These are phyloP conservation scores for Chelmon rostratus DNA, from an alignment of 2,797 vertebrate genomes.

Conservation along the genomic window DNA sequence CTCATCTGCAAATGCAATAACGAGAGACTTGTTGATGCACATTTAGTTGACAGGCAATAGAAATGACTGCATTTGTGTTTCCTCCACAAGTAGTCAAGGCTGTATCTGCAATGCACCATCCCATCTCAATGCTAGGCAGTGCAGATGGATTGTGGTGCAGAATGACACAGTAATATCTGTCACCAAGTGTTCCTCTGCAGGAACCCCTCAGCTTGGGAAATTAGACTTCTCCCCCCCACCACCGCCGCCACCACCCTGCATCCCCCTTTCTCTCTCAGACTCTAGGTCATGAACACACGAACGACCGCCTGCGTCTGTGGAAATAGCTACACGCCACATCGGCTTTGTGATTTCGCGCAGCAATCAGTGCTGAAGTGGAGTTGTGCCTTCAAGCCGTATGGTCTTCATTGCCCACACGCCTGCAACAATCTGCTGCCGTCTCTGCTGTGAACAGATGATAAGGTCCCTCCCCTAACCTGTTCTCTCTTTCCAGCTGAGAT, in stretches of 20 bases:
- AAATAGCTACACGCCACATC: slow-evolving; percentile 56
- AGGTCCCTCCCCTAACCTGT: slow-evolving; percentile 73
- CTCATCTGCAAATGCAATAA: neutral
- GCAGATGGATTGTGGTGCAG: slow-evolving; percentile 82
- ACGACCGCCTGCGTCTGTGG: slow-evolving; percentile 50
- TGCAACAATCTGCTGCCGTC: slow-evolving; percentile 58
- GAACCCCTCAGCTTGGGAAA: slow-evolving; percentile 67
- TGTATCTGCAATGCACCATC: slow-evolving; percentile 84
- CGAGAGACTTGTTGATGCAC: slow-evolving; percentile 72
- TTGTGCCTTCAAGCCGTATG: slow-evolving; percentile 47
- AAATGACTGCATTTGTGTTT: slow-evolving; percentile 61
- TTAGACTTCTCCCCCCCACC: slow-evolving; percentile 41
- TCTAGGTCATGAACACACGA: slow-evolving; percentile 52
- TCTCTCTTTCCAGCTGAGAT: slow-evolving; percentile 91
- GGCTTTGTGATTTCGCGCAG: slow-evolving; percentile 53
- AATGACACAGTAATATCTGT: slow-evolving; percentile 81
- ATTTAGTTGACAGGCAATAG: slow-evolving; percentile 31
- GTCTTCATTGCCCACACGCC: slow-evolving; percentile 43
- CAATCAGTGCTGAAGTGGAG: slow-evolving; percentile 49
- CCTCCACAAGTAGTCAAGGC: slow-evolving; percentile 61
- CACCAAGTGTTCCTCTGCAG: slow-evolving; percentile 72
- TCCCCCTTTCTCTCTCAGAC: slow-evolving; percentile 43
- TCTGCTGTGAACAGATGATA: slow-evolving; percentile 67
- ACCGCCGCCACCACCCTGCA: slow-evolving; percentile 3
- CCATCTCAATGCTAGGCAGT: slow-evolving; percentile 71